Conservation (phyloP, 2,797 vertebrate species). For the Sebastes kiyomatsui region DNA sequence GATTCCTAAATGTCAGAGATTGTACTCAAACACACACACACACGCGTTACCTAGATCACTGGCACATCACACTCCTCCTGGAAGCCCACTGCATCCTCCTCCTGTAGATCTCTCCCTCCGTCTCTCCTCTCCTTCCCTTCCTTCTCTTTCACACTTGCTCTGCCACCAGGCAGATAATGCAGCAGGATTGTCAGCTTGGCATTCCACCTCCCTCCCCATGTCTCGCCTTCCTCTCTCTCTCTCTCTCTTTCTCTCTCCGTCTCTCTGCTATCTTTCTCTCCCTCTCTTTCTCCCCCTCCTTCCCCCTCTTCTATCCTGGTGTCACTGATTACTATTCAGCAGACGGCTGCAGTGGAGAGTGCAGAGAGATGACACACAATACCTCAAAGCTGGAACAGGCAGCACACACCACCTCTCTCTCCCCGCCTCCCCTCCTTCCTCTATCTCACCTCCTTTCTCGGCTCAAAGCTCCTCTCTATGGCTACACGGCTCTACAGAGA, state of each 20-base stretch:
- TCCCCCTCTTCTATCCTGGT: constrained; percentile 67
- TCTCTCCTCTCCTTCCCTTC: constrained; percentile 45
- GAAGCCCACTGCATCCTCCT: constrained; percentile 66
- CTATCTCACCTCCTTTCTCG: constrained; percentile 63
- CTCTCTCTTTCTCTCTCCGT: constrained; percentile 26
- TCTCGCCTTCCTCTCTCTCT: constrained; percentile 49
- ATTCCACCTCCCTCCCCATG: constrained; percentile 73
- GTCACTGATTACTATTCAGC: constrained; percentile 90
- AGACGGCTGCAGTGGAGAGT: constrained; percentile 84
- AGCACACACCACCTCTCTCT: constrained; percentile 61
- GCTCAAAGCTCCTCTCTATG: constrained; percentile 41
- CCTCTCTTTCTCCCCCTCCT: constrained; percentile 20
- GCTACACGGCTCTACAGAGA: constrained; percentile 4
- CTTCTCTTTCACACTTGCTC: constrained; percentile 68
- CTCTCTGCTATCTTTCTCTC: constrained; percentile 11
- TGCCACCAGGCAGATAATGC: constrained; percentile 84
- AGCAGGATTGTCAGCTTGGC: constrained; percentile 84
- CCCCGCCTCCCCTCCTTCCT: constrained; percentile 22
- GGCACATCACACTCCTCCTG: constrained; percentile 30
- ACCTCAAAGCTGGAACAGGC: constrained; percentile 82
- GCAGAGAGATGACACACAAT: constrained; percentile 88
- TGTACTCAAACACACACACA: background rate
- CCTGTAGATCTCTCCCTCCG: constrained; percentile 38
- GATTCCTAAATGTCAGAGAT: constrained; percentile 26
- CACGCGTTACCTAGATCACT: constrained; percentile 55